These are phyloP conservation scores for Rhinophrynus dorsalis DNA, from an alignment of 2,797 vertebrate genomes.

Conservation along the genomic window DNA sequence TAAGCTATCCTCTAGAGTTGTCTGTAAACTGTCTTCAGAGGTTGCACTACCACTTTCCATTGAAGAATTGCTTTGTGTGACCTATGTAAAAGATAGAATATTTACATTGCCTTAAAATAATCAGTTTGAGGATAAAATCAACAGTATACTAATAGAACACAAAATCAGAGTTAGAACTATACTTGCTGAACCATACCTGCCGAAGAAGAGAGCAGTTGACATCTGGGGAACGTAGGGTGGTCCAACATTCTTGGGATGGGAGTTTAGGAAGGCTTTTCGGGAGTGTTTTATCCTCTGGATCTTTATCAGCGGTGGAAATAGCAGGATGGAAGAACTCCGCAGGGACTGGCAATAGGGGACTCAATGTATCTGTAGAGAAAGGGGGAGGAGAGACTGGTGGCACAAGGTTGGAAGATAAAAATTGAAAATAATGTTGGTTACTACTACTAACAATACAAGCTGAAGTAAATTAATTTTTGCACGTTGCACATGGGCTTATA, in stretches of 20 bases:
- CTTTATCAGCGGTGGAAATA: slow-evolving; percentile 71
- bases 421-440: background rate
- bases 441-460: background rate
- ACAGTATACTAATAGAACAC: too few relatives aligned
- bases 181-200: slow-evolving; percentile 79
- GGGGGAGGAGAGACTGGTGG: slow-evolving; percentile 51
- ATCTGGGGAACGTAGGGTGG: slow-evolving; percentile 83
- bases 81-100: slow-evolving; percentile 58
- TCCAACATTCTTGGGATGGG: slow-evolving; percentile 90
- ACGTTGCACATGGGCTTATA: too few relatives aligned
- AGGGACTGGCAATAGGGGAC: slow-evolving; percentile 77
- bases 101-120: too few relatives aligned
- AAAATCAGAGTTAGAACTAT: too few relatives aligned
- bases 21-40: slow-evolving; percentile 90
- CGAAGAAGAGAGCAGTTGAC: slow-evolving; percentile 81
- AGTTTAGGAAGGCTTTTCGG: slow-evolving; percentile 73
- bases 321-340: slow-evolving; percentile 90
- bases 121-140: too few relatives aligned
- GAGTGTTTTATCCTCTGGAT: slow-evolving; percentile 66
- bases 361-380: slow-evolving; percentile 65
- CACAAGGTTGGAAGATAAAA: background rate
- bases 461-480: too few relatives aligned
- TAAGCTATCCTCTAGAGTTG: slow-evolving; percentile 90
- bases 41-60: slow-evolving; percentile 83
- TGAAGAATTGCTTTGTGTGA: slow-evolving; percentile 87